Base-by-base conservation (phyloP, 2,797 vertebrate genomes). In the Ctenopoma multispine region DNA sequence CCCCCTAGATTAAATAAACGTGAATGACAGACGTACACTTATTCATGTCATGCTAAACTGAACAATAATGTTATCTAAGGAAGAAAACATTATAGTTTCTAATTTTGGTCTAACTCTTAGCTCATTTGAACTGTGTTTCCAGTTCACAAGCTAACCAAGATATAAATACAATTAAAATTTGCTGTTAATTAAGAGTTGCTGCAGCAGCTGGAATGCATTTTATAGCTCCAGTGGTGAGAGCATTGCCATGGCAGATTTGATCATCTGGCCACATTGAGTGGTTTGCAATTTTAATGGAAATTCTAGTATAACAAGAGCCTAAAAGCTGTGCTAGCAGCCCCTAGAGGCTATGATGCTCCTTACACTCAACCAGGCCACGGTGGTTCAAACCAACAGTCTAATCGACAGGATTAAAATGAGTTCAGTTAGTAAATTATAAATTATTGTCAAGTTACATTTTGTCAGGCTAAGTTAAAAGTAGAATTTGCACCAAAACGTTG, bases 281-380 rank as follows among this genome's bases (percentile, higher is more conserved):
- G 74, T 81, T 85, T 91, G 75, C 68, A 82, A 80, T 67, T 86
- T 87, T 90, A 88, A 92, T 88, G 72, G 24, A 29, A 70, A 72
- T 53, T 77, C 51, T 58, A 47, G n/a, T 73, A 29, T 77, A 77
- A 84, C 67, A 81, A 53, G n/a, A 24, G 29, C 27, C 50, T 76
- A 54, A 83, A 82, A 82, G 66, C 76, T 36, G 31, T 56, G 57
- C 53, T 36, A 57, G 77, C 63, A 0, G 14, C 78, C 64, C 56
- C 61, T 53, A 15, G 69, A 72, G 63, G 70, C 41, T 3, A 0
- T 0, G 7, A 44, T 29, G 48, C 41, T 43, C 31, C 55, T 64
- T 7, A 78, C 63, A 74, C 41, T 60, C 20, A 10, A 47, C 27
- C 20, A 51, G 34, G 48, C 55, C 14, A 21, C 51, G 36, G 57